Evolutionary conservation across 2,797 vertebrate genomes (phyloP).

Genomic region (Champsocephalus gunnari): DNA sequence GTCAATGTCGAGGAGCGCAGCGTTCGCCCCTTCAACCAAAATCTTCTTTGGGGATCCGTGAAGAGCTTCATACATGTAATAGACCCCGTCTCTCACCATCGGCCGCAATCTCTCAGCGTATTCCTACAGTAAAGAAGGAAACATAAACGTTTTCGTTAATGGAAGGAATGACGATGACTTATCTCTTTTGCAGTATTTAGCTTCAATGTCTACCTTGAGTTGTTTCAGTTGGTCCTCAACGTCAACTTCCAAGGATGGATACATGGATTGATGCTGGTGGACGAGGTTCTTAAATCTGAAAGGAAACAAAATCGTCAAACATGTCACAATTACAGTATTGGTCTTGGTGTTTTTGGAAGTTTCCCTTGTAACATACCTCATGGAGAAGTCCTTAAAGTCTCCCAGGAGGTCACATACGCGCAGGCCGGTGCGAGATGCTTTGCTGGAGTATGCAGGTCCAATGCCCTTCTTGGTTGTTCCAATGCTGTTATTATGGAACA

Average conservation of each 20-base stretch:
- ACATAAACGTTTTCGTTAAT: background rate
- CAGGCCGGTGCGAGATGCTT: slow-evolving; percentile 95
- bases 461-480: slow-evolving; percentile 99
- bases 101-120: slow-evolving; percentile 95
- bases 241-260: slow-evolving; percentile 91
- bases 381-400: slow-evolving; percentile 95
- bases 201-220: slow-evolving; percentile 87
- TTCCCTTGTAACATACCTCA: slow-evolving; percentile 80
- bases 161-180: no score
- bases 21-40: slow-evolving; percentile 97
- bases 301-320: slow-evolving; percentile 9
- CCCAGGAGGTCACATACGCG: slow-evolving; percentile 96
- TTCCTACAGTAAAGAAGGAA: slow-evolving; percentile 79
- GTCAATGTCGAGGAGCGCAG: slow-evolving; percentile 98
- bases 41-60: slow-evolving; percentile 95
- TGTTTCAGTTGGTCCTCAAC: slow-evolving; percentile 92
- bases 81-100: slow-evolving; percentile 96
- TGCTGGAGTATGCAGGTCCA: slow-evolving; percentile 96
- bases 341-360: background rate
- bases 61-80: slow-evolving; percentile 98
- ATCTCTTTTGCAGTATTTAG: background rate
- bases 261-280: slow-evolving; percentile 96
- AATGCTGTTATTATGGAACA: slow-evolving; percentile 83
- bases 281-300: slow-evolving; percentile 95
- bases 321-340: background rate